Evolutionary conservation across 2,888 invertebrate species (phyloP).

Genomic region (Frankliniella fusca): DNA sequence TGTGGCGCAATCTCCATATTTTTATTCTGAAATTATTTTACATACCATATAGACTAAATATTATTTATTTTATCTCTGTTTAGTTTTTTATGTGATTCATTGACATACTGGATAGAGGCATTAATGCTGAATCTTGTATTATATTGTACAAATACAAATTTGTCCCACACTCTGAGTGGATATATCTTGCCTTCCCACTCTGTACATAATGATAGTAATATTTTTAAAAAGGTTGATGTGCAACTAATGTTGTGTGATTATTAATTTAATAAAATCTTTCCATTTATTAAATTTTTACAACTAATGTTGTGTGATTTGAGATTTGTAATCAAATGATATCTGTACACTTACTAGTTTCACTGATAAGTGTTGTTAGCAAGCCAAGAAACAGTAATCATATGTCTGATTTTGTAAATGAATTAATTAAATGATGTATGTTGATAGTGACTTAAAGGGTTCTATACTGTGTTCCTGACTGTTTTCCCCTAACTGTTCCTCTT

Average conservation of each 20-base stretch:
- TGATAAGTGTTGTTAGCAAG: conserved; percentile 2
- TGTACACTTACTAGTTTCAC: conserved; percentile 11
- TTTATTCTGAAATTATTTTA: conserved; percentile 27
- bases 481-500: conserved; percentile 9
- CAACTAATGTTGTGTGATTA: conserved; percentile 26
- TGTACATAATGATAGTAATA: conserved; percentile 2
- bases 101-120: conserved; percentile 8
- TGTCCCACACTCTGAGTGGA: conserved; percentile 10
- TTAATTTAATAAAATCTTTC: background rate
- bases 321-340: conserved; percentile 25
- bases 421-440: conserved; percentile 19
- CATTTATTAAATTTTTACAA: conserved; percentile 16
- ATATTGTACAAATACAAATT: conserved; percentile 17
- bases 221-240: conserved; percentile 12
- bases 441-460: conserved; percentile 14
- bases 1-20: conserved; percentile 19
- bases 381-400: conserved; percentile 23
- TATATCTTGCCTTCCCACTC: conserved; percentile 26
- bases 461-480: conserved; percentile 22
- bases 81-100: conserved; percentile 27
- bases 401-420: conserved; percentile 18
- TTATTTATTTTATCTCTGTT: conserved; percentile 25
- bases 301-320: conserved; percentile 22
- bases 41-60: conserved; percentile 26
- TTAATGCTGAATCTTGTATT: conserved; percentile 1